Conservation (phyloP, 2,888 invertebrate genomes). For the Aleiodes alternator region DNA sequence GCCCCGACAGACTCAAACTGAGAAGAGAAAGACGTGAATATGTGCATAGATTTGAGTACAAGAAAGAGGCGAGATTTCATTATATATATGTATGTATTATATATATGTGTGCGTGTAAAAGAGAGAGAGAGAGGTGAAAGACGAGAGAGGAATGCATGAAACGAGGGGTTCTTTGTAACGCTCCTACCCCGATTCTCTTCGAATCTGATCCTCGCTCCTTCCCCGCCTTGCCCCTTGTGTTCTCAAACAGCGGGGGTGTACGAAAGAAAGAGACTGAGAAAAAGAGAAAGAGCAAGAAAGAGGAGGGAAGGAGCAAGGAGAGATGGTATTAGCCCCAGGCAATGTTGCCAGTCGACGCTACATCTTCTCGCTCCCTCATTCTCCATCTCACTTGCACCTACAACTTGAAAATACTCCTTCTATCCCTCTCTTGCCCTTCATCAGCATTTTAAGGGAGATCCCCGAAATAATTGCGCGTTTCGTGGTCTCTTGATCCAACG, state of each 20-base stretch:
- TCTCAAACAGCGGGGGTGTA: slow-evolving; percentile 26
- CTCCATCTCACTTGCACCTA: neutral
- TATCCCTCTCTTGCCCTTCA: slow-evolving; percentile 10
- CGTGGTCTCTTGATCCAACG: slow-evolving; percentile 71
- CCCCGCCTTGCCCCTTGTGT: neutral
- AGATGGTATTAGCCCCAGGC: slow-evolving; percentile 20
- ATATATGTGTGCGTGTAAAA: slow-evolving; percentile 7
- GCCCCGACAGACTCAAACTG: slow-evolving; percentile 38
- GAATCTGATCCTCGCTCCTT: slow-evolving; percentile 38
- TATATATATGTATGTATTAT: neutral
- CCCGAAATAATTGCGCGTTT: slow-evolving; percentile 71
- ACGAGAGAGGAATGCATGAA: slow-evolving; percentile 16
- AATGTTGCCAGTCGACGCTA: slow-evolving; percentile 23
- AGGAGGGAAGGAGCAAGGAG: neutral
- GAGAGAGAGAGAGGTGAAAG: slow-evolving; percentile 9
- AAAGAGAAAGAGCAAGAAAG: neutral
- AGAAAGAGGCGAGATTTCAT: slow-evolving; percentile 28
- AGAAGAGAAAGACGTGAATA: slow-evolving; percentile 31
- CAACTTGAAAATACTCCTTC: neutral
- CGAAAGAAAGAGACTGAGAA: neutral
- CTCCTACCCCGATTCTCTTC: slow-evolving; percentile 42
- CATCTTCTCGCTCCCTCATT: slow-evolving; percentile 3
- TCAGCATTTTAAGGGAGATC: slow-evolving; percentile 36
- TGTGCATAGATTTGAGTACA: slow-evolving; percentile 8
- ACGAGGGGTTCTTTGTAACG: slow-evolving; percentile 35